A percentile compares a stretch with the other conserved stretches of the same genome.
Evolutionary conservation across 2,888 invertebrate genomes (phyloP).

Genomic region (Poecilobothrus nobilitatus): DNA sequence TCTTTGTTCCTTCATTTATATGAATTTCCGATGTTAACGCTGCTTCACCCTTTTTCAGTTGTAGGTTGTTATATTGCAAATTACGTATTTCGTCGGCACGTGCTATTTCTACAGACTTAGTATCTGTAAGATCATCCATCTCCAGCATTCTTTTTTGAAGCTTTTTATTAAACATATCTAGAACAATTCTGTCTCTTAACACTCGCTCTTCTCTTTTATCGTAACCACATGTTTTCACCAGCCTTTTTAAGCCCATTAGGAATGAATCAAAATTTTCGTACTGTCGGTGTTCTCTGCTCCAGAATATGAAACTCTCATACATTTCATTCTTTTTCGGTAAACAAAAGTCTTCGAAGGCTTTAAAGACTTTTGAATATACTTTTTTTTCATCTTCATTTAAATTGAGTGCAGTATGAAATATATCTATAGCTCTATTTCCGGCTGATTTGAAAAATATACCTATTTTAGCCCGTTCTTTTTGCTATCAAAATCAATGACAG

Average conservation of each 20-base stretch:
- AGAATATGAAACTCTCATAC: constrained; percentile 6
- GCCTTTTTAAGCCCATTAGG: not conserved
- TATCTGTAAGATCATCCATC: not conserved
- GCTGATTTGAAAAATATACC: too few species aligned
- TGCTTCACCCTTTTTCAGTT: not conserved
- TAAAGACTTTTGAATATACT: not conserved
- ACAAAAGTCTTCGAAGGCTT: constrained; percentile 7
- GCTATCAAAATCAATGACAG: too few species aligned
- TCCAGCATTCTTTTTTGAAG: not conserved
- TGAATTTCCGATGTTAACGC: too few species aligned
- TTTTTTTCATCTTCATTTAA: not conserved
- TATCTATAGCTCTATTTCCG: too few species aligned
- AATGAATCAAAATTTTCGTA: constrained; percentile 4
- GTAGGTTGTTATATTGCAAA: not conserved
- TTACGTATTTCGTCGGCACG: not conserved
- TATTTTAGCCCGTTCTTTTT: too few species aligned
- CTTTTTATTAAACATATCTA: not conserved
- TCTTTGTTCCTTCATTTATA: too few species aligned
- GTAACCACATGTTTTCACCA: constrained; percentile 5
- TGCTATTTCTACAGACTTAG: not conserved
- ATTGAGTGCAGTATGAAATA: constrained; percentile 14
- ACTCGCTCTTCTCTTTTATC: not conserved
- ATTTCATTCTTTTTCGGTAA: constrained; percentile 4
- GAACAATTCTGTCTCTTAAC: not conserved
- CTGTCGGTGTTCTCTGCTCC: not conserved